These are phyloP conservation scores for Trinorchestia longiramus DNA, from an alignment of 1,140 invertebrate species.

Conservation along the genomic window DNA sequence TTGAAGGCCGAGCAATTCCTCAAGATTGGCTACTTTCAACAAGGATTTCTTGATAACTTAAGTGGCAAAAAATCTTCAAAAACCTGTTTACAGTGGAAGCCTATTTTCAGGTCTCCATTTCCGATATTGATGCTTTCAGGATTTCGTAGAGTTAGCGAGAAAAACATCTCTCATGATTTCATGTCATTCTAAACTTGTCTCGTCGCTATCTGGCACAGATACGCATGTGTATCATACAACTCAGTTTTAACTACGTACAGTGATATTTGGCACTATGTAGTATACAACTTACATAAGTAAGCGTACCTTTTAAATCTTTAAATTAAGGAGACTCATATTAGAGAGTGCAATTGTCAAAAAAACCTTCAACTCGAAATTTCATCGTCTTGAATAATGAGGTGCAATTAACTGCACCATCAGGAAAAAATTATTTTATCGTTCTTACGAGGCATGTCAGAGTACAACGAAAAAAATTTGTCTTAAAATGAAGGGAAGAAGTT, in stretches of 20 bases:
- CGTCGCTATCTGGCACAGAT: not conserved
- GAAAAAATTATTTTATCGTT: not conserved
- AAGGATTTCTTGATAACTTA: not conserved
- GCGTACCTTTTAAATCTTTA: not conserved
- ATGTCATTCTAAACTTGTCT: not conserved
- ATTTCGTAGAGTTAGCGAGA: not conserved
- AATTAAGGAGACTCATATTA: not conserved
- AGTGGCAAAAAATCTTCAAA: not conserved
- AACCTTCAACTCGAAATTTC: not conserved
- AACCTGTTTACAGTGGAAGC: not conserved
- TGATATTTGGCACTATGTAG: not conserved
- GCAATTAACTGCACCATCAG: not conserved
- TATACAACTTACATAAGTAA: not conserved
- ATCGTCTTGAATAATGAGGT: not conserved
- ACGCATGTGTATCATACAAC: not conserved
- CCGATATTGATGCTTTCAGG: not conserved
- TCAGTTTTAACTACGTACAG: not conserved
- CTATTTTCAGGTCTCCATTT: not conserved
- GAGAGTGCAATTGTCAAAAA: not conserved
- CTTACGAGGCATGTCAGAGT: not conserved
- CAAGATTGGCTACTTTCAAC: not conserved
- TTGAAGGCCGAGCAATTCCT: not conserved
- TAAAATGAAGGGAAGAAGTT: not conserved
- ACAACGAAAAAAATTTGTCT: not conserved
- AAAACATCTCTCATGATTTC: not conserved